Evolutionary conservation across 1,140 invertebrate species (phyloP).

Genomic region (Leptopilina clavipes): DNA sequence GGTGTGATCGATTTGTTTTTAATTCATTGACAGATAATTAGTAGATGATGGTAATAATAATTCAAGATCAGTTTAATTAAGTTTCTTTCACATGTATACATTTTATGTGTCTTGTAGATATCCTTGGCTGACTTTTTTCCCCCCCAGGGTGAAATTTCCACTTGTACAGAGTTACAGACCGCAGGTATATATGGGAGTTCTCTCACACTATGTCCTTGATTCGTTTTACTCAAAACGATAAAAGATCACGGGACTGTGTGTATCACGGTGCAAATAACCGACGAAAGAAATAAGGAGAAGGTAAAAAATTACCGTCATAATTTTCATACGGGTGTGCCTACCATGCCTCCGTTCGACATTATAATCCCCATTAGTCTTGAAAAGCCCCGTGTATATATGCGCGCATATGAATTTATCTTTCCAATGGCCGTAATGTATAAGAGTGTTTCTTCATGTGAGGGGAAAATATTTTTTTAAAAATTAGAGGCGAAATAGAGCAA

Average conservation of each 20-base stretch:
- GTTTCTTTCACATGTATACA: no score
- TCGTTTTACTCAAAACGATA: conserved; percentile 29
- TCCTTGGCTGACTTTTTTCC: no score
- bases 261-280: not conserved
- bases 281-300: conserved; percentile 20
- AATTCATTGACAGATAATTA: conserved; percentile 19
- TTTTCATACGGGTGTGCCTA: conserved; percentile 47
- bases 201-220: conserved; percentile 38
- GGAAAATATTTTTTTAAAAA: not conserved
- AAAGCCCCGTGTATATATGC: not conserved
- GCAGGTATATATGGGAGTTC: no score
- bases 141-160: no score
- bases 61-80: no score
- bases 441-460: not conserved
- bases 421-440: not conserved
- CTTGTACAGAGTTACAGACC: no score
- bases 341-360: conserved; percentile 41
- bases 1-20: not conserved
- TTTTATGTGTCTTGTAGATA: no score
- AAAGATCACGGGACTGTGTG: conserved; percentile 37
- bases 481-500: no score
- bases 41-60: not conserved
- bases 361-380: conserved; percentile 46
- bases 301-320: conserved; percentile 41
- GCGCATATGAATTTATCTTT: conserved; percentile 2